These are phyloP conservation scores for Gasteruption jaculator DNA, from an alignment of 2,888 invertebrate species.

Conservation along the genomic window DNA sequence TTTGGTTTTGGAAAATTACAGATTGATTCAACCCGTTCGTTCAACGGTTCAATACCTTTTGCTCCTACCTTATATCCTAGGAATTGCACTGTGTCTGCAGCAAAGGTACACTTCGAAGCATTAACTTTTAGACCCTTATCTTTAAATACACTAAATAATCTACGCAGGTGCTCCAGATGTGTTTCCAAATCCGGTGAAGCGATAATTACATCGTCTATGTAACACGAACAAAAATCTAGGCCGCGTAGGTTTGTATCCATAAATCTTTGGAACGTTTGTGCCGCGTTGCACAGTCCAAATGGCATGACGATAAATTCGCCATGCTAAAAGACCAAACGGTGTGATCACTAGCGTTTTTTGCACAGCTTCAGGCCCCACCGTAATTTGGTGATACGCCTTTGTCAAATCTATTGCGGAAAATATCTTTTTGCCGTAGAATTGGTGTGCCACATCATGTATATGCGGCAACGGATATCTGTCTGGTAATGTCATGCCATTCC, in stretches of 20 bases:
- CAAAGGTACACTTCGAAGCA: constrained; percentile 35
- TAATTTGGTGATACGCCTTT: constrained; percentile 1
- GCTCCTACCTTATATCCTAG: constrained; percentile 29
- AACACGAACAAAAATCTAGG: constrained; percentile 7
- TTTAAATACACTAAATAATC: constrained; percentile 19
- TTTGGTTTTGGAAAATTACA: constrained; percentile 27
- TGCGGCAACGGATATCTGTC: constrained; percentile 3
- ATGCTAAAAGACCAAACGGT: constrained; percentile 2
- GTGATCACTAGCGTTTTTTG: constrained; percentile 15
- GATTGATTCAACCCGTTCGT: constrained; percentile 35
- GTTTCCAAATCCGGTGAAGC: constrained; percentile 19
- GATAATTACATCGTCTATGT: constrained; percentile 9
- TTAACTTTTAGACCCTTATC: constrained; percentile 30
- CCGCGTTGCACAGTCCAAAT: constrained; percentile 28
- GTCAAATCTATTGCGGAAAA: not conserved
- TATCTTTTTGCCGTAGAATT: not conserved
- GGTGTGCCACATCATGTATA: not conserved
- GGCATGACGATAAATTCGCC: constrained; percentile 11
- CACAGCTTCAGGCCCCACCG: not conserved
- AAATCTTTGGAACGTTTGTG: constrained; percentile 11
- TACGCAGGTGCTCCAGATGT: constrained; percentile 20
- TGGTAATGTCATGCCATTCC: not conserved
- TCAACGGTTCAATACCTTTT: constrained; percentile 34
- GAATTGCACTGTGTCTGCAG: constrained; percentile 25
- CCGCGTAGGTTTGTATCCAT: not conserved